Base-by-base conservation (phyloP, 2,113 vertebrate species). In the Tupaia chinensis region DNA sequence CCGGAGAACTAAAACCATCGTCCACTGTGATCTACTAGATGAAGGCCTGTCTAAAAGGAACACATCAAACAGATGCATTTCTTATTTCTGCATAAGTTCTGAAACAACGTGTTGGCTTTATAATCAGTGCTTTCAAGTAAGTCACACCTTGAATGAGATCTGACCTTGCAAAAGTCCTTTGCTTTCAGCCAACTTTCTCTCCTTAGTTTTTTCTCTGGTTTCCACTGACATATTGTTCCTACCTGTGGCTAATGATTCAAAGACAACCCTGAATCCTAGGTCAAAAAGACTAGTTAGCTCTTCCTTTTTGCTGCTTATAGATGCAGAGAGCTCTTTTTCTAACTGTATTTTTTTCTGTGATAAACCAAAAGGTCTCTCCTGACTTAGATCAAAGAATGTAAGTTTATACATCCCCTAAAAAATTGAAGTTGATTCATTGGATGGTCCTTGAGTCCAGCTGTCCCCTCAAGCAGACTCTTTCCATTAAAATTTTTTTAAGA, bases 121-220 rank as follows among this genome's bases (percentile, higher is more conserved):
- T 91, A 92, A 96, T 87, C 94, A 88, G 60, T 87, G 66, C 86
- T 95, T 97, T 96, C 82, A 95, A 93, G 91, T 94, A 87, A 88
- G 58, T 77, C 83, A 70, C 17, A 87, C 58, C 78, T 97, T 96
- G 87, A 95, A 91, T 95, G 76, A 90, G 53, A 72, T 14, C 29
- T 0, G 1, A 63, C 87, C 32, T 97, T 93, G 87, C 32, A 92
- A 87, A 85, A 32, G 66, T 76, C 66, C 74, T 95, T 95, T 29
- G 32, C 29, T 91, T 86, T 82, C 53, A 93, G 61, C 56, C 44
- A 25, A 87, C 17, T 95, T 79, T 88, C 88, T 91, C 61, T 91
- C n/a, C 27, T 81, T 60, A 84, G 17, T 12, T 92, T 23, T 15
- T 15, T 73, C 32, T 86, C 85, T 72, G 34, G 54, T 44, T 74